Evolutionary conservation across 2,888 invertebrate species (phyloP), one percentile per base, ranked within the genome.

Genomic region (Hofmannophila pseudospretella): DNA sequence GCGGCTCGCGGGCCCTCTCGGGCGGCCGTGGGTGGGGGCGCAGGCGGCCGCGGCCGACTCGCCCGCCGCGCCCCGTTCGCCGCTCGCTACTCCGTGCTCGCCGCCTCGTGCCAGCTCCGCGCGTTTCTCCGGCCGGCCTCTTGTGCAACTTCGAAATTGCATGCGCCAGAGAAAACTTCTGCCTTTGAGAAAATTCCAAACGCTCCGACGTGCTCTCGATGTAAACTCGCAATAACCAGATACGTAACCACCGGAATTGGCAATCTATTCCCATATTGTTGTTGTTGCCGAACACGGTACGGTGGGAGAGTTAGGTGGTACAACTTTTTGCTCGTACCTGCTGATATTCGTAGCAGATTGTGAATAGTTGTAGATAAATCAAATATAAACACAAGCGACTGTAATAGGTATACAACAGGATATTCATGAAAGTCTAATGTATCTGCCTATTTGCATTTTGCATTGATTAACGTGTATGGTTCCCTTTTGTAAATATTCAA

Each of bases 151-250:
- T 77, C 60, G 51, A 74, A 75, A 80, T 80, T 79, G 76, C 76
- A 74, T 69, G 67, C 62, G 66, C 64, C 66, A 58, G 65, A 72
- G 67, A 75, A 81, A 80, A 77, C 71, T 79, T 77, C 65, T 54
- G 76, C 74, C 75, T 77, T 74, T 73, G 75, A 69, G 73, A 75
- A 69, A 73, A 76, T 74, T 75, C 69, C 72, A 56, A 74, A 64
- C 67, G 71, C 54, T 69, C 55, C 64, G 62, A 70, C 67, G 66
- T 69, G 68, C 67, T 64, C 58, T 62, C 66, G 64, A 67, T 70
- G 66, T 74, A 69, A 74, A 73, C 69, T 70, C 54, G 59, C 64
- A 67, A 70, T 67, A 70, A 68, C 64, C 64, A 70, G 59, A 71
- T 70, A 68, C 66, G 67, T 63, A 67, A 64, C 64, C 60, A 58